Conservation (phyloP, 2,113 vertebrate genomes). For the Rattus rattus region DNA sequence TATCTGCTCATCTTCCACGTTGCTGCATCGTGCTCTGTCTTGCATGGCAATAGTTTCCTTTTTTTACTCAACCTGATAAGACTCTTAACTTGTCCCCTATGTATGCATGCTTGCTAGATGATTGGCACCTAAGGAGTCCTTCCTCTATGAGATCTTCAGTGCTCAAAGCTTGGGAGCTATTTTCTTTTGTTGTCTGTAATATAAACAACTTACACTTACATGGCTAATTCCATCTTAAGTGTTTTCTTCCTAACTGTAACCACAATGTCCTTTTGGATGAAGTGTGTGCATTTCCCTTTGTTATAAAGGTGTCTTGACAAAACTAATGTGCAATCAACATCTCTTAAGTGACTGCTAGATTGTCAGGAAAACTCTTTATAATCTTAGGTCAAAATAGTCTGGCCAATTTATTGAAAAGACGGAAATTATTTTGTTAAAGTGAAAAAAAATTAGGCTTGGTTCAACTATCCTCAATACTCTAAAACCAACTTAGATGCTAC, state of each 20-base stretch:
- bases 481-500: constrained; percentile 11
- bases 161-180: neutral
- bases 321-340: constrained; percentile 18
- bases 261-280: neutral
- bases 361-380: neutral
- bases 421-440: constrained; percentile 54
- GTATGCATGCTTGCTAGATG: constrained; percentile 32
- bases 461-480: constrained; percentile 19
- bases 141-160: neutral
- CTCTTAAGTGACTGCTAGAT: constrained; percentile 43
- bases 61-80: neutral
- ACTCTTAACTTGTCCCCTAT: constrained; percentile 40
- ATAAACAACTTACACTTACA: constrained; percentile 43
- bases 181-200: neutral
- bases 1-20: neutral
- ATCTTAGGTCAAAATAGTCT: constrained; percentile 32
- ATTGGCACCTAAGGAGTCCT: neutral
- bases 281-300: neutral
- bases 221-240: neutral
- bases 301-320: constrained; percentile 45
- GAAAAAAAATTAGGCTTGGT: constrained; percentile 24
- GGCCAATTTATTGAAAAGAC: neutral
- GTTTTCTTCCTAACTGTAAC: constrained; percentile 36
- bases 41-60: constrained; percentile 19
- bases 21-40: neutral